Evolutionary conservation across 2,113 vertebrate species (phyloP).

Genomic region (Spilogale gracilis): DNA sequence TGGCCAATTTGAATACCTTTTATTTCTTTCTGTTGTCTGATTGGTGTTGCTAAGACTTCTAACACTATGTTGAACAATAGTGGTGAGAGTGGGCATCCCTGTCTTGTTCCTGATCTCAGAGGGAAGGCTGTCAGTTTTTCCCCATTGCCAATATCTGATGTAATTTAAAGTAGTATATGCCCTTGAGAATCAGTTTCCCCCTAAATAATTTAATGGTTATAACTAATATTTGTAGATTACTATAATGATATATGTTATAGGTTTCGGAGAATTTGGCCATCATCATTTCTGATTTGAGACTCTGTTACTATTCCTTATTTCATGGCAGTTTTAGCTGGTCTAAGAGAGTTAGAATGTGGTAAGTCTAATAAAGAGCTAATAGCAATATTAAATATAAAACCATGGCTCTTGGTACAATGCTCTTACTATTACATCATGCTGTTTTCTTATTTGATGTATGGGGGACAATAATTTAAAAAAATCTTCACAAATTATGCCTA

Average conservation of each 20-base stretch:
- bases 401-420: not conserved
- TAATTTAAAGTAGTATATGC: not conserved
- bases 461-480: not conserved
- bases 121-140: no score
- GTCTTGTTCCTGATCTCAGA: no score
- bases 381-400: not conserved
- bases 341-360: not conserved
- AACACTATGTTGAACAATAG: no score
- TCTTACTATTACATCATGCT: not conserved
- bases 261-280: slow-evolving; percentile 20
- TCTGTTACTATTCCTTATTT: not conserved
- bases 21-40: no score
- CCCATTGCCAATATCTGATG: not conserved
- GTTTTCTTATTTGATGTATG: not conserved
- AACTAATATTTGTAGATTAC: not conserved
- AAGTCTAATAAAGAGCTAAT: not conserved
- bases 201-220: not conserved
- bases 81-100: no score
- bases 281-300: slow-evolving; percentile 31
- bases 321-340: not conserved
- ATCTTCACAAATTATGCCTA: not conserved
- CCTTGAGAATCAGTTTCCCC: not conserved
- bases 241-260: not conserved
- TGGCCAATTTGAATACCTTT: no score
- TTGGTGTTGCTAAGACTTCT: no score